Evolutionary conservation across 2,888 invertebrate species (phyloP).

Genomic region (Gastracanthus pulcherrimus): DNA sequence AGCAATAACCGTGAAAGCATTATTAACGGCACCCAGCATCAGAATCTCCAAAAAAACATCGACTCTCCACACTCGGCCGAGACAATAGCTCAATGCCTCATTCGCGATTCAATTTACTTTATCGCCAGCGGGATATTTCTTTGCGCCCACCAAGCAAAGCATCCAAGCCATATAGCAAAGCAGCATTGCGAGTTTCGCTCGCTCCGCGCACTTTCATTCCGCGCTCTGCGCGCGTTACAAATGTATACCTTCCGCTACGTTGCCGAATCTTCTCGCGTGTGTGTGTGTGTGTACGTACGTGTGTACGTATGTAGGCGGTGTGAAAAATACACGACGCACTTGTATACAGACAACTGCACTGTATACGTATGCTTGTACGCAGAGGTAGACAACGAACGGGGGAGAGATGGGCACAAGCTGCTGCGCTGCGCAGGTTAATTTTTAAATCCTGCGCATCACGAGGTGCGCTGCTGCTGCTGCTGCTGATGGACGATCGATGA

Average conservation of each 20-base stretch:
- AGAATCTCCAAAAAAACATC: neutral
- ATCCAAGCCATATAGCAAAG: neutral
- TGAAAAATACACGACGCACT: too few relatives aligned
- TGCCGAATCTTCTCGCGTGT: too few relatives aligned
- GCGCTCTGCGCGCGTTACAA: too few relatives aligned
- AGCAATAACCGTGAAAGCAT: neutral
- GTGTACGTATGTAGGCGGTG: too few relatives aligned
- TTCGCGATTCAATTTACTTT: constrained; percentile 46
- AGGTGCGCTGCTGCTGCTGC: too few relatives aligned
- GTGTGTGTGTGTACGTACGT: too few relatives aligned
- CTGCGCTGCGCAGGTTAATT: neutral
- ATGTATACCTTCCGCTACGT: neutral
- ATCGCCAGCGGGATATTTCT: constrained; percentile 1
- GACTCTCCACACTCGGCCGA: neutral
- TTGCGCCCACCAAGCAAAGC: neutral
- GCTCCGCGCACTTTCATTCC: too few relatives aligned
- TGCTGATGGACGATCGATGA: too few relatives aligned
- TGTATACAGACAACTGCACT: too few relatives aligned
- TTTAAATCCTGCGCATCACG: neutral
- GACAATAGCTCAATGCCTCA: constrained; percentile 30
- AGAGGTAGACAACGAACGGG: neutral
- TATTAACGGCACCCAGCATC: neutral
- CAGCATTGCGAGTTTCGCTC: too few relatives aligned
- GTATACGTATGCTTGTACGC: neutral
- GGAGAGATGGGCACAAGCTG: neutral